phyloP scores from a whole-genome alignment of 2,888 invertebrate genomes.

The Acrobasis consociella region DNA sequence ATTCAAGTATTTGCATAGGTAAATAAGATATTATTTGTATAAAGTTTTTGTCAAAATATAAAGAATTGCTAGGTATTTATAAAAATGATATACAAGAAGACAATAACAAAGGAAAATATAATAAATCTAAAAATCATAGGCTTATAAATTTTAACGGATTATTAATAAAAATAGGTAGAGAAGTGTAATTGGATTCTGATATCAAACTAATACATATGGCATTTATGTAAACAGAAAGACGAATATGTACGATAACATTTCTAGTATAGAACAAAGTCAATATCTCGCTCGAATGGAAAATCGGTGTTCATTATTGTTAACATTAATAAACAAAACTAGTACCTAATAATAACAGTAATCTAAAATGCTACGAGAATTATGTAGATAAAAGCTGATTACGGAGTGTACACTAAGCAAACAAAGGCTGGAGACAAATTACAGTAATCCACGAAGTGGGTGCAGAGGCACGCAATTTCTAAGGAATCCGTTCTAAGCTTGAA shows the following conservation, averaged over 20 bases:
- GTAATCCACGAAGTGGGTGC: constrained; percentile 3
- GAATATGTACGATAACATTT: too few relatives aligned
- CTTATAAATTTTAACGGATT: neutral
- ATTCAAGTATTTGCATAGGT: too few relatives aligned
- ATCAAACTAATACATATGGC: neutral
- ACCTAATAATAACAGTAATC: constrained; percentile 14
- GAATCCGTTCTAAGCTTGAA: neutral
- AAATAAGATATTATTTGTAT: too few relatives aligned
- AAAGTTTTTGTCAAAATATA: too few relatives aligned
- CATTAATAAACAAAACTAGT: constrained; percentile 11
- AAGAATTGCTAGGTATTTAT: too few relatives aligned
- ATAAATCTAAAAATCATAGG: too few relatives aligned
- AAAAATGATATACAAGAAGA: neutral
- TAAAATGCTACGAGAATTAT: constrained; percentile 13
- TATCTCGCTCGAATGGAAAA: neutral
- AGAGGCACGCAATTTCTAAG: neutral
- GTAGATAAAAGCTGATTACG: neutral
- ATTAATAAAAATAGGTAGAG: neutral
- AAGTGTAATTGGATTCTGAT: neutral
- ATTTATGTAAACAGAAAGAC: neutral
- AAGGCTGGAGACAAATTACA: constrained; percentile 16
- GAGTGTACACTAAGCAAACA: neutral
- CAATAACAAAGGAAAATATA: neutral
- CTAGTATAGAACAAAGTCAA: neutral
- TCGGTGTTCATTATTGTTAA: neutral